Evolutionary conservation across 2,113 vertebrate species (phyloP).

Genomic region (Sorex araneus): DNA sequence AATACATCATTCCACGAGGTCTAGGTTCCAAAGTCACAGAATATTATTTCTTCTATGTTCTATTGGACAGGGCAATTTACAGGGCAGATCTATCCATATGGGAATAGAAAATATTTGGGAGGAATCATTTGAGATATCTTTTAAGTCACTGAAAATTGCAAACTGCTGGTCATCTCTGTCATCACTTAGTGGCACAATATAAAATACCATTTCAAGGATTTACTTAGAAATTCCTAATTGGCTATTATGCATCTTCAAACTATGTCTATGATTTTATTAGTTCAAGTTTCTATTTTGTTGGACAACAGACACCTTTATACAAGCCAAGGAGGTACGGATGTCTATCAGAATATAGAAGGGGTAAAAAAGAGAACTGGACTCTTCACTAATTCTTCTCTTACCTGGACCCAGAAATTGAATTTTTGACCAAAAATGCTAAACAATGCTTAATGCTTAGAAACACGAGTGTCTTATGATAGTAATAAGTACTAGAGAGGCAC

Average conservation of each 20-base stretch:
- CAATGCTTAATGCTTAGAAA: neutral
- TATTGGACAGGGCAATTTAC: neutral
- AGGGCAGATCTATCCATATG: neutral
- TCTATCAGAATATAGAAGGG: neutral
- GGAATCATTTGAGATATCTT: neutral
- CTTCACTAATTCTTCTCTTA: neutral
- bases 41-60: neutral
- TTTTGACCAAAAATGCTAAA: neutral
- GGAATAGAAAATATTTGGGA: neutral
- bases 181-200: neutral
- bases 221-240: neutral
- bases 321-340: neutral
- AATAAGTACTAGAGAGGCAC: too few relatives aligned
- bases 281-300: neutral
- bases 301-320: neutral
- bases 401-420: neutral
- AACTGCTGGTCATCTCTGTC: neutral
- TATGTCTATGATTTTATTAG: neutral
- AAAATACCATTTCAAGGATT: conserved; percentile 21
- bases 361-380: neutral
- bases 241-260: neutral
- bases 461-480: neutral
- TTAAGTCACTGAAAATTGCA: neutral
- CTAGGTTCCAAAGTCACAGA: neutral
- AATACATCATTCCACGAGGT: neutral